phyloP scores from a whole-genome alignment of 2,888 invertebrate species.

The Tethea ocularis region DNA sequence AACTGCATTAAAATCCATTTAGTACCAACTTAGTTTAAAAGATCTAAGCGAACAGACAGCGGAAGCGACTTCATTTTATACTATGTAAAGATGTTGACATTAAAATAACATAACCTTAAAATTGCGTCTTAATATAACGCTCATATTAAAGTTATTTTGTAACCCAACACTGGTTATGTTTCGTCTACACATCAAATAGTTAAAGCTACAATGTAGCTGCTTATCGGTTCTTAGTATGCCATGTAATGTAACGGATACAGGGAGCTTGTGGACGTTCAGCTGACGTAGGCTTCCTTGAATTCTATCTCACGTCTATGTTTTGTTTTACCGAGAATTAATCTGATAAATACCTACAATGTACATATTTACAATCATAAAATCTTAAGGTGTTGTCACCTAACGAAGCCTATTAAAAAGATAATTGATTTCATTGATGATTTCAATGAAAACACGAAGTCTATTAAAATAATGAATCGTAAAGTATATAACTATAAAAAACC shows the following conservation, averaged over 20 bases:
- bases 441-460: no score
- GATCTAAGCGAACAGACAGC: no score
- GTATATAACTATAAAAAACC: no score
- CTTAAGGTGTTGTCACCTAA: no score
- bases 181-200: slow-evolving; percentile 15
- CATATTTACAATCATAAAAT: no score
- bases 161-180: slow-evolving; percentile 8
- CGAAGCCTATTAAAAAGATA: no score
- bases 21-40: no score
- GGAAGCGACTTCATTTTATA: no score
- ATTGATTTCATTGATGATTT: no score
- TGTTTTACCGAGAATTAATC: slow-evolving; percentile 7
- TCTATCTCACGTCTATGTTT: not conserved
- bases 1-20: no score
- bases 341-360: not conserved
- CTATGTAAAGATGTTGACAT: no score
- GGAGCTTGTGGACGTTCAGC: slow-evolving; percentile 15
- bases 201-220: slow-evolving; percentile 19
- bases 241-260: not conserved
- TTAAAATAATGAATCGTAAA: no score
- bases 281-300: slow-evolving; percentile 44
- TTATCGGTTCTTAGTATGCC: slow-evolving; percentile 26
- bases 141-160: not conserved
- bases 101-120: not conserved
- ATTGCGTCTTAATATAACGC: not conserved